phyloP scores from a whole-genome alignment of 2,888 invertebrate genomes.

The Apamea anceps region DNA sequence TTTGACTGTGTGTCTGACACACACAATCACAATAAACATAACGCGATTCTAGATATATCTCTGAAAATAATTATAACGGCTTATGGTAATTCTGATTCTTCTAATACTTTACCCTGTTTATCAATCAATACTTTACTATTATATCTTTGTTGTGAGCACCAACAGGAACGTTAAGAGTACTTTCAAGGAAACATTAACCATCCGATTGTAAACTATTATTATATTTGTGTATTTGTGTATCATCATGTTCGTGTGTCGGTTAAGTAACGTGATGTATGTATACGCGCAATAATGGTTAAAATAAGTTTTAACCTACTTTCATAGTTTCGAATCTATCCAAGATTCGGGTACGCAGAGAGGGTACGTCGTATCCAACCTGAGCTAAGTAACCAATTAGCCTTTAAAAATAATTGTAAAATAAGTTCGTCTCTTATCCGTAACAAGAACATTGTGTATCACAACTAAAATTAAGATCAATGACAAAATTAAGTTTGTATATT shows the following conservation, averaged over 20 bases:
- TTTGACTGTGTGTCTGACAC: slow-evolving; percentile 5
- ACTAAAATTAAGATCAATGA: slow-evolving; percentile 33
- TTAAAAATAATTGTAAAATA: slow-evolving; percentile 17
- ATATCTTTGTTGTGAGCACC: neutral
- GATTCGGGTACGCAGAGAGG: neutral
- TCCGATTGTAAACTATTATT: slow-evolving; percentile 29
- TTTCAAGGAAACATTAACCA: slow-evolving; percentile 35
- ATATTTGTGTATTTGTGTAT: slow-evolving; percentile 39
- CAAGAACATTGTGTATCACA: slow-evolving; percentile 36
- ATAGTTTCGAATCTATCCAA: neutral
- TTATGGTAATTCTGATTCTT: slow-evolving; percentile 6
- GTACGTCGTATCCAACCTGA: neutral
- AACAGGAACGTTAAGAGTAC: slow-evolving; percentile 43
- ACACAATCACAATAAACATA: slow-evolving; percentile 26
- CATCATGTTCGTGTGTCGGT: neutral
- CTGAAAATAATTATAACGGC: slow-evolving; percentile 15
- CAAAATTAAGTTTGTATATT: slow-evolving; percentile 49
- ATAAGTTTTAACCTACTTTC: neutral
- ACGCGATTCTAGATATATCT: slow-evolving; percentile 24
- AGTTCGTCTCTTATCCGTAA: slow-evolving; percentile 21
- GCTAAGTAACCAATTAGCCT: neutral
- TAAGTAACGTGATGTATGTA: slow-evolving; percentile 6
- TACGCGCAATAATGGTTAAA: neutral
- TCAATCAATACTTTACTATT: slow-evolving; percentile 17
- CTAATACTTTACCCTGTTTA: slow-evolving; percentile 47